Base-by-base conservation (phyloP, 2,113 vertebrate species). In the Lynx canadensis region DNA sequence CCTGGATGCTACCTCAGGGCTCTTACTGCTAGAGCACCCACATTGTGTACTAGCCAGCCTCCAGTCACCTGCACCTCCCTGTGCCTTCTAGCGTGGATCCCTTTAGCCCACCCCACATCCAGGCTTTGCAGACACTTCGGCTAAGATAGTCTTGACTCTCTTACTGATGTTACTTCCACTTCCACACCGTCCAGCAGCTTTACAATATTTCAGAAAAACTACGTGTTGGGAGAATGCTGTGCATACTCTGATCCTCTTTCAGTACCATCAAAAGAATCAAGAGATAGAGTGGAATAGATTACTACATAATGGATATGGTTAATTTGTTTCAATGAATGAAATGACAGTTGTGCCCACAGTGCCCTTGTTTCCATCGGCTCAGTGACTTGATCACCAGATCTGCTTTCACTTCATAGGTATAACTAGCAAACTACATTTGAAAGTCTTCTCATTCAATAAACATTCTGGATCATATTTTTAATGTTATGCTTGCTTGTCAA, bases 261-360 rank as follows among this genome's bases (percentile, higher is more conserved):
- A 91, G 88, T 18, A n/a, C 27, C 19, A 66, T 95, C 36, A 96
- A 92, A 96, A 85, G 92, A 95, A 94, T 29, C 7, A 11, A 95
- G 76, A 81, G 57, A 23, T 4, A 84, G 41, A 79, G 31, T 76
- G 29, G 81, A 87, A 60, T 79, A 68, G 79, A 89, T 73, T 41
- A 16, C 76, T 97, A 18, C 74, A 95, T 98, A 97, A 97, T 95
- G 97, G 74, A 97, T 97, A 79, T 0, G 1, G 96, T 96, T 97
- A 94, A 97, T 83, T 96, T 96, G 78, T 97, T 88, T 94, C 90
- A 50, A 29, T 91, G 92, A 94, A 80, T 66, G 84, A 81, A 95
- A 94, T 85, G 50, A 52, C 91, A 68, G 29, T 97, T 38, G 81
- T 52, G 52, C 68, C 45, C 38, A 7, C 27, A 63, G 31, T 45